These are phyloP conservation scores for Trogon surrucura DNA, from an alignment of 2,113 vertebrate genomes.

Conservation along the genomic window DNA sequence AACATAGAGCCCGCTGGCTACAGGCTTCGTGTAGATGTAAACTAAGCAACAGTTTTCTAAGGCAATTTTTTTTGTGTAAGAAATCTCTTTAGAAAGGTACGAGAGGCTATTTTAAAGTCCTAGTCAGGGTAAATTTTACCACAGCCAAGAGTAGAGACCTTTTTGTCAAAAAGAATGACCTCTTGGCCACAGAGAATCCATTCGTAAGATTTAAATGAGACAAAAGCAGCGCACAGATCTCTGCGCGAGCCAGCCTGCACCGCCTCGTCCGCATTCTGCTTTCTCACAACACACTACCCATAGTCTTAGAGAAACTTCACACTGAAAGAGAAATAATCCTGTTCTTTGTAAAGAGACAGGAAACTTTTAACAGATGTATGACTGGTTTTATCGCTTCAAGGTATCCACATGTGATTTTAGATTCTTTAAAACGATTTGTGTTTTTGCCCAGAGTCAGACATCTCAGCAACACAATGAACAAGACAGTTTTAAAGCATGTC, in stretches of 20 bases:
- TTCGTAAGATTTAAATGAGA: neutral
- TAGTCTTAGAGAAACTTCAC: neutral
- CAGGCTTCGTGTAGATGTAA: neutral
- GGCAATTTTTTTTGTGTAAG: neutral
- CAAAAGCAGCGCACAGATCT: neutral
- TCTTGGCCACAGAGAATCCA: neutral
- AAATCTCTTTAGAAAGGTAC: neutral
- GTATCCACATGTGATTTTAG: neutral
- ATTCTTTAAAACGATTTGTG: neutral
- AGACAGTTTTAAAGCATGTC: neutral
- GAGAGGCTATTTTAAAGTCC: neutral
- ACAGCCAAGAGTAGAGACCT: neutral
- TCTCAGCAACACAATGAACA: neutral
- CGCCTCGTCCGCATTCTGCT: neutral
- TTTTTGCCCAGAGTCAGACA: slow-evolving; percentile 18
- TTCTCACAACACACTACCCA: neutral
- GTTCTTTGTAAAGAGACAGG: neutral
- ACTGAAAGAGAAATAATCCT: neutral
- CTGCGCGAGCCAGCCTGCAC: neutral
- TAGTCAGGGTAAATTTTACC: neutral
- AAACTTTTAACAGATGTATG: neutral
- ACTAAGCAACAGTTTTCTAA: neutral
- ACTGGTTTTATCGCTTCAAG: neutral
- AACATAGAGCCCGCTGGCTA: neutral
- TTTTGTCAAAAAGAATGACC: neutral